These are phyloP conservation scores for Rhagoletis zephyria DNA, from an alignment of 1,140 invertebrate species.

Conservation along the genomic window DNA sequence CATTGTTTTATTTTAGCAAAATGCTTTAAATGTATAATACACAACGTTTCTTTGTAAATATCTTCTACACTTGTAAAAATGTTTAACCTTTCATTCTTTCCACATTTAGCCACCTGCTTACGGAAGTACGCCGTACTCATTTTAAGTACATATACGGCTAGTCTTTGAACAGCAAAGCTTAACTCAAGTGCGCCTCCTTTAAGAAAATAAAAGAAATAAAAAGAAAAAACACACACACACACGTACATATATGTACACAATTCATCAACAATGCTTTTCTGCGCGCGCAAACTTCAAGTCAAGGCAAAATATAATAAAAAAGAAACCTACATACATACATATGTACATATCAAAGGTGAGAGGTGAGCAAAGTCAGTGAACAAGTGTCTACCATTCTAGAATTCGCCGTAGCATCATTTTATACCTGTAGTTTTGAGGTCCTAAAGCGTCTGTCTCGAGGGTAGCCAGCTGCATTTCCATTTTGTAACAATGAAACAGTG, in stretches of 20 bases:
- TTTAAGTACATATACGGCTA: background rate
- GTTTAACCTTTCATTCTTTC: background rate
- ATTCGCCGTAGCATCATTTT: background rate
- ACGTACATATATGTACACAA: no score
- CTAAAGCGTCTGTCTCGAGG: background rate
- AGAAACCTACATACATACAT: no score
- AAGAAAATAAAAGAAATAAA: conserved; percentile 28
- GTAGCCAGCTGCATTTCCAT: background rate
- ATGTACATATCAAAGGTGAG: conserved; percentile 4
- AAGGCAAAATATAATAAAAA: background rate
- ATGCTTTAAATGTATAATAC: no score
- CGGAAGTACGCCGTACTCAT: background rate
- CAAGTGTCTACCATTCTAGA: background rate
- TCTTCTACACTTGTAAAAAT: no score
- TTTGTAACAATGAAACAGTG: background rate
- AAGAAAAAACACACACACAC: background rate
- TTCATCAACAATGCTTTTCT: background rate
- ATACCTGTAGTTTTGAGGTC: background rate
- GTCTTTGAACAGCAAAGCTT: background rate
- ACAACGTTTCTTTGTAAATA: no score
- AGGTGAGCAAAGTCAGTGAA: conserved; percentile 10
- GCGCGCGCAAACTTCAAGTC: background rate
- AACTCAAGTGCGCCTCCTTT: background rate
- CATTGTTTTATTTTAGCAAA: no score
- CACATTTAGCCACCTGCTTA: background rate